Evolutionary conservation across 2,113 vertebrate genomes (phyloP), one percentile per base, ranked within the genome.

Genomic region (Gavialis gangeticus): DNA sequence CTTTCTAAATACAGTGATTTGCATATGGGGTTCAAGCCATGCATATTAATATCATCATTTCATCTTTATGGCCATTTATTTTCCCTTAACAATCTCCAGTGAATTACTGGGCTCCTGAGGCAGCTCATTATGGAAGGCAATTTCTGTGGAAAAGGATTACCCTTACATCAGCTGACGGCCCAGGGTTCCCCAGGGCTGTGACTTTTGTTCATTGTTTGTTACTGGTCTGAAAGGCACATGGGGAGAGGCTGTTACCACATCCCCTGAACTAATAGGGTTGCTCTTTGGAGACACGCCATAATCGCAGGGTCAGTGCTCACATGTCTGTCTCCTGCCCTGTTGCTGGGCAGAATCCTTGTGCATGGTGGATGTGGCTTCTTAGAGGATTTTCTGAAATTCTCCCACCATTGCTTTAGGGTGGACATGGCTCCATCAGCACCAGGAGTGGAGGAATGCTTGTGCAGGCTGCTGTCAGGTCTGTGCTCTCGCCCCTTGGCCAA

Each of bases 1-100:
- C 59, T 78, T 66, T 79, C 46, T 46, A 37, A 30, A 15, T 28
- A 59, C 34, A 5, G 27, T 34, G n/a, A 91, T 96, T 96, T 97
- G 86, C 90, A 93, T 89, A 64, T 63, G 82, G 24, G 54, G 46
- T 27, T 12, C 12, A 95, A 79, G 46, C 1, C 1, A 3, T 4
- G 77, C 79, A 56, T 83, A 81, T n/a, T n/a, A 58, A 3, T 76
- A 92, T 78, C 84, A 37, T 85, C 34, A 46, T 91, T 95, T 92
- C 82, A 63, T 54, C 77, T 79, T 75, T 30, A 73, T 21, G 56
- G 57, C 69, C 78, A 34, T 87, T 97, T 88, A 82, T 85, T 4
- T 79, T 93, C 79, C 66, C 10, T 12, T 91, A 55, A 60, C 84
- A 81, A 84, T 60, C 73, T 87, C 63, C 60, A 73, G 64, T 16